These are phyloP conservation scores for Montifringilla adamsi DNA, from an alignment of 2,113 vertebrate species.

Conservation along the genomic window DNA sequence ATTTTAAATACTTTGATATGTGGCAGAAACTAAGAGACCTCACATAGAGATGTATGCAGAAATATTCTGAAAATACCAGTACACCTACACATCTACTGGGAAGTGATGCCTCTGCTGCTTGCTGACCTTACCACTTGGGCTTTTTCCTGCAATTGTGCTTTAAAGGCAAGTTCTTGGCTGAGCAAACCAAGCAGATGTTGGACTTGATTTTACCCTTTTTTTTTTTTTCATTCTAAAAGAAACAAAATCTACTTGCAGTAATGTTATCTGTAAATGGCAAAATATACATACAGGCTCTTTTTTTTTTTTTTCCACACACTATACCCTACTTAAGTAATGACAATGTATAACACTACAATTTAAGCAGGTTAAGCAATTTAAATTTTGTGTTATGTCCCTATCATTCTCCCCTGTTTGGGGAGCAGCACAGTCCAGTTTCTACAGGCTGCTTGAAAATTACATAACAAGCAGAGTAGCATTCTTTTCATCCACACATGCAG, in stretches of 20 bases:
- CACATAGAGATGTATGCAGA: neutral
- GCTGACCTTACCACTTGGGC: neutral
- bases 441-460: neutral
- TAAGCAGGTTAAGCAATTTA: neutral
- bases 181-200: slow-evolving; percentile 17
- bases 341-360: neutral
- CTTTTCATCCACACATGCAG: neutral
- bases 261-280: slow-evolving; percentile 13
- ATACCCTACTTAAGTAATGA: neutral
- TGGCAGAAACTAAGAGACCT: neutral
- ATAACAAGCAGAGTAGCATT: neutral
- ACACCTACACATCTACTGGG: slow-evolving; percentile 13
- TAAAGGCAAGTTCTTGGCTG: slow-evolving; percentile 44
- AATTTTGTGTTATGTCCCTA: neutral
- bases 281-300: neutral
- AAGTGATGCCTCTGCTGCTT: neutral
- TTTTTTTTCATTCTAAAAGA: neutral
- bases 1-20: neutral
- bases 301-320: neutral
- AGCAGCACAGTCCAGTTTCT: neutral
- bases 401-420: neutral
- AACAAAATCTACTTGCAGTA: neutral
- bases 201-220: neutral
- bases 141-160: slow-evolving; percentile 12
- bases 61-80: neutral